Evolutionary conservation across 2,888 invertebrate species (phyloP).

Genomic region (Teleogryllus oceanicus): DNA sequence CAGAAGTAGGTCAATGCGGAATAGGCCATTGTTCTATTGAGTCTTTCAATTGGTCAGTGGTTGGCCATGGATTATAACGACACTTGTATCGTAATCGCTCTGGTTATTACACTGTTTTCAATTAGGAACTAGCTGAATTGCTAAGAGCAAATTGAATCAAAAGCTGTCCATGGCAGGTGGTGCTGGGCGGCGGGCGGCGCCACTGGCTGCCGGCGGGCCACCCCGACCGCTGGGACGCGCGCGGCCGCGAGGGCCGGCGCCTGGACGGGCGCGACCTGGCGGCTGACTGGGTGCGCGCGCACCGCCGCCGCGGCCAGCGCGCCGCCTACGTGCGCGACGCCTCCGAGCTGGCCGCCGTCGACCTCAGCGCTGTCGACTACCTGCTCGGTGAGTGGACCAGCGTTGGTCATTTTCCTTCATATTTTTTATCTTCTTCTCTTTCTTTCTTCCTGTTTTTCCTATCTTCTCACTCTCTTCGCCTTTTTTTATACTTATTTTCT

Average conservation of each 20-base stretch:
- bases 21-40: no score
- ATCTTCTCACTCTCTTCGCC: neutral
- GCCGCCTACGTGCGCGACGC: constrained; percentile 72
- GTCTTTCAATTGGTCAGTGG: no score
- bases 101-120: no score
- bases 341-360: constrained; percentile 66
- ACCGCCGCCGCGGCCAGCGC: constrained; percentile 62
- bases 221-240: constrained; percentile 55
- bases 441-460: neutral
- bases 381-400: constrained; percentile 59
- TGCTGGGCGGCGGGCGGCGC: constrained; percentile 73
- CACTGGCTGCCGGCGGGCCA: constrained; percentile 60
- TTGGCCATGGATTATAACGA: no score
- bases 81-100: no score
- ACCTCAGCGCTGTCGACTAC: constrained; percentile 68
- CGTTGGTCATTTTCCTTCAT: neutral
- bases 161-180: constrained; percentile 54
- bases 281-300: constrained; percentile 74
- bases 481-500: neutral
- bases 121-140: no score
- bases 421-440: neutral
- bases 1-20: no score
- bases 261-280: constrained; percentile 74
- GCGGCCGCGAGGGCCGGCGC: constrained; percentile 66
- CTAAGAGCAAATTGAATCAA: no score